A percentile compares a stretch with the other conserved stretches of the same genome.
These are phyloP conservation scores for Neodiprion lecontei DNA, from an alignment of 1,140 invertebrate species.

Conservation along the genomic window DNA sequence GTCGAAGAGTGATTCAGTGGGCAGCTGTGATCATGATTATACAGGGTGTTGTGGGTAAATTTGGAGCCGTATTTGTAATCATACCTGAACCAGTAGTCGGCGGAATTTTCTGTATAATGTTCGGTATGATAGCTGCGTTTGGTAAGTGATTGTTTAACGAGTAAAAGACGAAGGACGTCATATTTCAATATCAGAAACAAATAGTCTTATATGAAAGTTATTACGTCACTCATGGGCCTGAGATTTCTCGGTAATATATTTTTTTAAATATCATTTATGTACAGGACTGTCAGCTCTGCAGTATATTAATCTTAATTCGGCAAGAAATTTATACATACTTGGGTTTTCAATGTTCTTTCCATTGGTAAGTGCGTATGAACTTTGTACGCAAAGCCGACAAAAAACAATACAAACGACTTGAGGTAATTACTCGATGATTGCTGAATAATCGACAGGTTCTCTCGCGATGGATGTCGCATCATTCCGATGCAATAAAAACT, in stretches of 20 bases:
- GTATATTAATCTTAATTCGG: constrained; percentile 81
- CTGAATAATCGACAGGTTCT: constrained; percentile 60
- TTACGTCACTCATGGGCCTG: not conserved
- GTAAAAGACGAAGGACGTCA: not conserved
- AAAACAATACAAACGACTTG: constrained; percentile 12
- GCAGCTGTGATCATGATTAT: constrained; percentile 80
- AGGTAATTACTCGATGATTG: not conserved
- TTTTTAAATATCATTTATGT: constrained; percentile 21
- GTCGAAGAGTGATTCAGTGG: constrained; percentile 84
- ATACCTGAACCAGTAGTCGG: constrained; percentile 90
- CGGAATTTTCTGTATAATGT: constrained; percentile 87
- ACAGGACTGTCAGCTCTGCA: constrained; percentile 80
- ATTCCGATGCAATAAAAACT: constrained; percentile 72
- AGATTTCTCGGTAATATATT: constrained; percentile 13
- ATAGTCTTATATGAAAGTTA: not conserved
- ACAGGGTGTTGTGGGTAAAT: constrained; percentile 81
- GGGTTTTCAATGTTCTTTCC: constrained; percentile 88
- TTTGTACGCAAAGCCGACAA: constrained; percentile 14
- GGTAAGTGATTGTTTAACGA: constrained; percentile 56
- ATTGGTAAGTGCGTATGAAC: constrained; percentile 59
- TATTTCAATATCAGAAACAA: not conserved
- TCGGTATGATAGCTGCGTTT: constrained; percentile 85
- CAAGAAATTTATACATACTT: constrained; percentile 87
- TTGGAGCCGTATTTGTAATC: constrained; percentile 86
- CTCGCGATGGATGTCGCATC: constrained; percentile 76